Conservation (phyloP, 2,113 vertebrate species). For the Gymnorhina tibicen region DNA sequence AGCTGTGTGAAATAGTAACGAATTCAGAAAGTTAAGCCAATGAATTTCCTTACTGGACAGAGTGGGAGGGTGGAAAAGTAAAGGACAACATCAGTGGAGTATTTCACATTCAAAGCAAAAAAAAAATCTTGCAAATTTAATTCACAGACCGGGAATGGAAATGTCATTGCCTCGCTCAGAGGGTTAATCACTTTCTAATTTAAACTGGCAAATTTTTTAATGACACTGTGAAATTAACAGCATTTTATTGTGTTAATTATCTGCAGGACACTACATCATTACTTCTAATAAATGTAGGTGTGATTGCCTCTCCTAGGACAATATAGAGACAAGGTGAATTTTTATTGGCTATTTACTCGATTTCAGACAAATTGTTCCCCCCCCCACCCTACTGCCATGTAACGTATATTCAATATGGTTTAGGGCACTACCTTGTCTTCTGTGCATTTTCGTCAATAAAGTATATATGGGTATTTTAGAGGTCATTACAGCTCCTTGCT, state of each 20-base stretch:
- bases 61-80: neutral
- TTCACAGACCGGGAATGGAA: slow-evolving; percentile 79
- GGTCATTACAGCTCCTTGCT: slow-evolving; percentile 47
- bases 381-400: neutral
- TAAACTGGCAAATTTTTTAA: slow-evolving; percentile 83
- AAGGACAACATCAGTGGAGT: neutral
- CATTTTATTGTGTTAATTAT: slow-evolving; percentile 87
- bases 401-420: slow-evolving; percentile 31
- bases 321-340: slow-evolving; percentile 80
- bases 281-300: slow-evolving; percentile 83
- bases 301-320: slow-evolving; percentile 77
- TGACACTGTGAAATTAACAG: slow-evolving; percentile 89
- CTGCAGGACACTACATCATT: slow-evolving; percentile 82
- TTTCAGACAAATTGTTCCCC: slow-evolving; percentile 42
- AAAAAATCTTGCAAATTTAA: slow-evolving; percentile 78
- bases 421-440: neutral
- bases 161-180: slow-evolving; percentile 80
- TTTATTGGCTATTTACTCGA: slow-evolving; percentile 75
- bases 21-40: neutral
- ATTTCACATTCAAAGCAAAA: slow-evolving; percentile 23
- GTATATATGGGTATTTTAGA: slow-evolving; percentile 28
- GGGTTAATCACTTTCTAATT: slow-evolving; percentile 84
- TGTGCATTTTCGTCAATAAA: slow-evolving; percentile 48
- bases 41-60: neutral
- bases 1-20: neutral